Conservation (phyloP, 2,797 vertebrate species). For the Tragopan temminckii region DNA sequence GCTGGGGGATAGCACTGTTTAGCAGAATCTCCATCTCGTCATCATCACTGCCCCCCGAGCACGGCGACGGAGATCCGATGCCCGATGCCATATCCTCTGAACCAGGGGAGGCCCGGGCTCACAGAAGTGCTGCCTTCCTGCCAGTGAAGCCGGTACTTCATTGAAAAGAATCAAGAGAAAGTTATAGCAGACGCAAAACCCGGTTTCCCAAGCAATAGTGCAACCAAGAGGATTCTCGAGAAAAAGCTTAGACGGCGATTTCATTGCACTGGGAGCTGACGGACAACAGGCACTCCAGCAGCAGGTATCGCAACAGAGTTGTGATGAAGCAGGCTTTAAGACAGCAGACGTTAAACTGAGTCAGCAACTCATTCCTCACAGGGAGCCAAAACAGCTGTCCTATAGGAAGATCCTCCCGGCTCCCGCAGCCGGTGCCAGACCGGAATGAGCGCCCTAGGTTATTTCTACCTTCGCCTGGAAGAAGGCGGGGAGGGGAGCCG, state of each 20-base stretch:
- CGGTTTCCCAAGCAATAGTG: not conserved
- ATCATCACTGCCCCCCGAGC: slow-evolving; percentile 84
- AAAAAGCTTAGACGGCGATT: slow-evolving; percentile 53
- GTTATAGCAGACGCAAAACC: not conserved
- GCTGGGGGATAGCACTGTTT: slow-evolving; percentile 81
- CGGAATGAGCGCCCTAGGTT: not conserved
- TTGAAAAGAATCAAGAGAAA: not conserved
- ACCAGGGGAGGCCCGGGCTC: slow-evolving; percentile 11
- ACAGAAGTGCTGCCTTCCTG: not conserved
- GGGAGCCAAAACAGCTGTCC: slow-evolving; percentile 8
- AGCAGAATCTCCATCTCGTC: slow-evolving; percentile 84
- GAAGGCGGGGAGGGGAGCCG: not conserved
- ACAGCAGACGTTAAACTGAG: slow-evolving; percentile 27
- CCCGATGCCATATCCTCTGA: slow-evolving; percentile 83
- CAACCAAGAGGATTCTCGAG: not conserved
- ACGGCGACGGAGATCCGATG: slow-evolving; percentile 83
- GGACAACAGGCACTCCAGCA: not conserved
- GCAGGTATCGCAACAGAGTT: not conserved
- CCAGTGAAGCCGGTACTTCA: slow-evolving; percentile 18
- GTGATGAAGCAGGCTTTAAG: not conserved
- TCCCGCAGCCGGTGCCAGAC: not conserved
- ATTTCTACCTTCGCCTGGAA: not conserved
- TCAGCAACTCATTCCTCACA: not conserved
- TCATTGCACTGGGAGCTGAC: not conserved
- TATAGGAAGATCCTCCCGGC: not conserved